Conservation (phyloP, 2,888 invertebrate species). For the Cordilura impudica region DNA sequence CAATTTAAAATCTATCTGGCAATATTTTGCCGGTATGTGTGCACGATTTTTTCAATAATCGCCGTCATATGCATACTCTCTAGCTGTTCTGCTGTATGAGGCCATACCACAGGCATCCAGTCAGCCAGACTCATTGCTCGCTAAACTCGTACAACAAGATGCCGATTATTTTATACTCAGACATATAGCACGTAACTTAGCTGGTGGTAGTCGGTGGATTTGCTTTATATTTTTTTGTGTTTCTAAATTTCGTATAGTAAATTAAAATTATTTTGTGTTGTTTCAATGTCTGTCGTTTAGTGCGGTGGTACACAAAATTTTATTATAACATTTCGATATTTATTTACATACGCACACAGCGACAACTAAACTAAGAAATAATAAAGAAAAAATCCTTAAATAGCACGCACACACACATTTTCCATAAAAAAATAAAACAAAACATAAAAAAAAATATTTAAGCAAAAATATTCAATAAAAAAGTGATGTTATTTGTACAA, state of each 20-base stretch:
- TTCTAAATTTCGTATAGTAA: conserved; percentile 15
- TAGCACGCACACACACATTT: conserved; percentile 18
- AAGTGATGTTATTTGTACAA: not conserved
- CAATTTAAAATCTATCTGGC: conserved; percentile 18
- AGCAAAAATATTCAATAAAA: no score
- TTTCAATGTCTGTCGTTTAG: conserved; percentile 13
- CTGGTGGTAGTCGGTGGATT: conserved; percentile 39
- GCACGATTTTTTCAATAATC: not conserved
- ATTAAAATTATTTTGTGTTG: conserved; percentile 6
- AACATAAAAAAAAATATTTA: not conserved
- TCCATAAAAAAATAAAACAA: conserved; percentile 23
- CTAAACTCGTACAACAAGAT: conserved; percentile 20
- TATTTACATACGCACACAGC: not conserved
- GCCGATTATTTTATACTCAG: conserved; percentile 42
- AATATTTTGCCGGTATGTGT: conserved; percentile 28
- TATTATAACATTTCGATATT: not conserved
- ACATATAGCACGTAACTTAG: conserved; percentile 35
- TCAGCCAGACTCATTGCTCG: not conserved
- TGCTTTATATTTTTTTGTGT: conserved; percentile 4
- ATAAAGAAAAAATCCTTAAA: not conserved
- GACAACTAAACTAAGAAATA: no score
- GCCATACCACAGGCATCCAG: not conserved
- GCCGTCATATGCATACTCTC: conserved; percentile 23
- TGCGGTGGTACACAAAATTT: conserved; percentile 30
- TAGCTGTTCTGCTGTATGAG: not conserved